A percentile compares a stretch with the other conserved stretches of the same genome.
Evolutionary conservation across 2,888 invertebrate species (phyloP).

Genomic region (Theodoxus fluviatilis): DNA sequence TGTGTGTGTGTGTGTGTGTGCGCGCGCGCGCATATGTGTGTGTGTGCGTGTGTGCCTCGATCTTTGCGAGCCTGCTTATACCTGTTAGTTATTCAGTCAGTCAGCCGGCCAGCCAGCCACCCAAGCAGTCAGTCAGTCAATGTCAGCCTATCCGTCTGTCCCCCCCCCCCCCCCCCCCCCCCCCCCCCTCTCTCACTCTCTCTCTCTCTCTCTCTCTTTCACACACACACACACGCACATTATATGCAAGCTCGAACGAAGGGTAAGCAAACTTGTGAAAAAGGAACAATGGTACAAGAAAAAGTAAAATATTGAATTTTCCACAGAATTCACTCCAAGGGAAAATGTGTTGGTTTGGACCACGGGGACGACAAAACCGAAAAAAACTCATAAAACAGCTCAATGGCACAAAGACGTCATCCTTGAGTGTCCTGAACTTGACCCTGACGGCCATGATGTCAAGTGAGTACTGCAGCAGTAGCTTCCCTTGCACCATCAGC

Average conservation of each 20-base stretch:
- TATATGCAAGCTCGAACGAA: neutral
- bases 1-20: conserved; percentile 2
- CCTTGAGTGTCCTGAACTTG: no score
- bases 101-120: no score
- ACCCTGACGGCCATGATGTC: no score
- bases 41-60: neutral
- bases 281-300: neutral
- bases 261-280: neutral
- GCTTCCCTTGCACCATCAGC: conserved; percentile 12
- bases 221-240: neutral
- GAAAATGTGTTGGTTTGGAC: neutral
- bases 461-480: neutral
- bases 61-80: no score
- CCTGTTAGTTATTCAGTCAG: no score
- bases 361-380: neutral
- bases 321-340: neutral
- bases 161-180: neutral
- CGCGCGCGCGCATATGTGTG: neutral
- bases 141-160: no score
- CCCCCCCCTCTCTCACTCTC: neutral
- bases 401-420: no score
- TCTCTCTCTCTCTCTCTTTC: neutral
- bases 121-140: no score
- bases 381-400: no score
- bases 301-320: neutral